A percentile compares a stretch with the other conserved stretches of the same genome.
Conservation (phyloP, 2,797 vertebrate genomes). For the Phoebastria nigripes region DNA sequence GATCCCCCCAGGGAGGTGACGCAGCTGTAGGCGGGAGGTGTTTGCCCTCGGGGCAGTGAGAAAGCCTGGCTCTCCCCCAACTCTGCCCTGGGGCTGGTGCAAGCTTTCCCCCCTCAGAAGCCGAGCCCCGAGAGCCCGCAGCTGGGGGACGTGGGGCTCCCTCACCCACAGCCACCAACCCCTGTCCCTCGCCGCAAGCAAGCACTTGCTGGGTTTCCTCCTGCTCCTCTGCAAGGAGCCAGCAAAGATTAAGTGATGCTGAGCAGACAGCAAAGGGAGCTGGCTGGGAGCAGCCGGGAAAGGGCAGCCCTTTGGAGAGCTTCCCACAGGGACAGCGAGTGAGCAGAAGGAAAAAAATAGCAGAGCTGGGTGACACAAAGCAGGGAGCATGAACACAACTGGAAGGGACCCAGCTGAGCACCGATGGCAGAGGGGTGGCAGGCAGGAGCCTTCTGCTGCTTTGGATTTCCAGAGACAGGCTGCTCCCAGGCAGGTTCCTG, state of each 20-base stretch:
- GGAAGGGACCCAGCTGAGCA: background rate
- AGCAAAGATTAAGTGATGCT: background rate
- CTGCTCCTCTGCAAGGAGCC: background rate
- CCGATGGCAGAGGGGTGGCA: background rate
- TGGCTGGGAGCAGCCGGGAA: background rate
- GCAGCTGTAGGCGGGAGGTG: background rate
- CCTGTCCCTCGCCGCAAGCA: fast-evolving
- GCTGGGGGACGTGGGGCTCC: background rate
- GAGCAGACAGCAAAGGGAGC: background rate
- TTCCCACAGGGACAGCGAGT: background rate
- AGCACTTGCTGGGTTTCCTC: background rate
- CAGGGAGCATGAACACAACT: background rate
- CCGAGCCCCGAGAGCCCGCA: fast-evolving
- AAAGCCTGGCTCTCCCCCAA: fast-evolving
- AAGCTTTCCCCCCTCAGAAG: background rate
- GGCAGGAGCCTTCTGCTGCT: background rate
- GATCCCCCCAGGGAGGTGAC: background rate
- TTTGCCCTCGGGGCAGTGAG: background rate
- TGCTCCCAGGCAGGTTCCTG: background rate
- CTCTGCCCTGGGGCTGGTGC: background rate
- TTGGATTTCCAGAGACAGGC: background rate
- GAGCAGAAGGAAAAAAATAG: too few relatives aligned
- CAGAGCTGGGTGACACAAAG: background rate
- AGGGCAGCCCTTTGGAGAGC: background rate
- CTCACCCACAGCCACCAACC: fast-evolving